Evolutionary conservation across 2,888 invertebrate species (phyloP).

Genomic region (Eumerus sabulonum): DNA sequence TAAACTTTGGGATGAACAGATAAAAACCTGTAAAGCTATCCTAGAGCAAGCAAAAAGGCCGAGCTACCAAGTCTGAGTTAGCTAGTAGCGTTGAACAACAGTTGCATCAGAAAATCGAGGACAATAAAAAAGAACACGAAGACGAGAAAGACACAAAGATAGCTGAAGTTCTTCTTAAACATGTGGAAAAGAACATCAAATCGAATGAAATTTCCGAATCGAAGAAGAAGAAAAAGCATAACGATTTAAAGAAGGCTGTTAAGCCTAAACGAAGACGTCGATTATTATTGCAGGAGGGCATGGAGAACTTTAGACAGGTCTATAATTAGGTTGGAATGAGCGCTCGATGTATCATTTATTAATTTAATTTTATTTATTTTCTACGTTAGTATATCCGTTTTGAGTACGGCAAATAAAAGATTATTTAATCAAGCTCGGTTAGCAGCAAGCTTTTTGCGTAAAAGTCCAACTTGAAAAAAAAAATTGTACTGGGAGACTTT

Average conservation of each 20-base stretch:
- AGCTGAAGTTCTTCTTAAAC: too few relatives aligned
- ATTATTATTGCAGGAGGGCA: conserved; percentile 11
- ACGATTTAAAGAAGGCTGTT: neutral
- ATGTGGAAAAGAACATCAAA: too few relatives aligned
- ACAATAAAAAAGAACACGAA: neutral
- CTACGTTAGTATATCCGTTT: neutral
- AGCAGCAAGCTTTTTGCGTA: too few relatives aligned
- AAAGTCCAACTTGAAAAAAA: too few relatives aligned
- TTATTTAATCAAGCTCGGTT: too few relatives aligned
- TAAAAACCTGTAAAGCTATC: conserved; percentile 52
- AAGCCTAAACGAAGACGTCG: conserved; percentile 20
- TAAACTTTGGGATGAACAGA: conserved; percentile 53
- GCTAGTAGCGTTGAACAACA: too few relatives aligned
- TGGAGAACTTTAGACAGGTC: conserved; percentile 50
- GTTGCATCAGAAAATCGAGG: too few relatives aligned
- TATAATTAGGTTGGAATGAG: neutral
- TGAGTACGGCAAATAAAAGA: neutral
- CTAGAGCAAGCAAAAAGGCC: conserved; percentile 22
- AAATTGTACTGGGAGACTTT: too few relatives aligned
- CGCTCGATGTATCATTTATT: neutral
- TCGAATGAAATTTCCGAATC: neutral
- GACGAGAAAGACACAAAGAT: neutral
- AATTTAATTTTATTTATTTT: conserved; percentile 9
- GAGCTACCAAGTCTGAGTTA: too few relatives aligned
- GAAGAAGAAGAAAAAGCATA: conserved; percentile 16